A percentile compares a stretch with the other conserved stretches of the same genome.
Evolutionary conservation across 2,888 invertebrate species (phyloP).

Genomic region (Clostera curtula): DNA sequence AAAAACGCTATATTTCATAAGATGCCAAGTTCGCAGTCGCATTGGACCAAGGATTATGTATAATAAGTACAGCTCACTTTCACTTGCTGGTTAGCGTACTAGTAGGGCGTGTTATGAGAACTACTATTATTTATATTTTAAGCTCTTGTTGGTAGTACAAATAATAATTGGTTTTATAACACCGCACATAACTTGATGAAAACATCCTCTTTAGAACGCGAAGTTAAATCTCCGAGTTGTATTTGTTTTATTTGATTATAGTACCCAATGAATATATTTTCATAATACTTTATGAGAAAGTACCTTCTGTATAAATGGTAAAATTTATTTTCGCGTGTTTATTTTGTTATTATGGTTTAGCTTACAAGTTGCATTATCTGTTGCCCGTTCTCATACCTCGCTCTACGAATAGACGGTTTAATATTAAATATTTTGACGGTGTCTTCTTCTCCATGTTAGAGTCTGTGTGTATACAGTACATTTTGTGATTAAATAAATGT

Average conservation of each 20-base stretch:
- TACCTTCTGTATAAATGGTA: too few species aligned
- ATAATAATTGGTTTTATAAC: too few species aligned
- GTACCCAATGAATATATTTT: too few species aligned
- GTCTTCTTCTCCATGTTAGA: conserved; percentile 58
- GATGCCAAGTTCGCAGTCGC: conserved; percentile 67
- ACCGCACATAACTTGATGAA: too few species aligned
- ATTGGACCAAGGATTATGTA: conserved; percentile 66
- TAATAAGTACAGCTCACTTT: conserved; percentile 62
- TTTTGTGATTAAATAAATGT: conserved; percentile 63
- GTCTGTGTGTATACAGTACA: conserved; percentile 62
- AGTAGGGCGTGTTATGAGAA: conserved; percentile 1
- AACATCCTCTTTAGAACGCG: too few species aligned
- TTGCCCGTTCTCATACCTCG: conserved; percentile 1
- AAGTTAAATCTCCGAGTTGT: too few species aligned
- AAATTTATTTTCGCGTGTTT: too few species aligned
- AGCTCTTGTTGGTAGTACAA: too few species aligned
- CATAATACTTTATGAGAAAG: too few species aligned
- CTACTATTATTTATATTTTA: background rate
- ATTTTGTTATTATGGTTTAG: too few species aligned
- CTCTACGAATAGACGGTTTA: conserved; percentile 14
- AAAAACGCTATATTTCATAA: conserved; percentile 48
- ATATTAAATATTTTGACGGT: conserved; percentile 49
- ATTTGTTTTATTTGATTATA: too few species aligned
- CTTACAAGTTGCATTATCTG: too few species aligned
- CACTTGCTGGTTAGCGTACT: conserved; percentile 62